Conservation (phyloP, 2,797 vertebrate genomes). For the Otus scops region DNA sequence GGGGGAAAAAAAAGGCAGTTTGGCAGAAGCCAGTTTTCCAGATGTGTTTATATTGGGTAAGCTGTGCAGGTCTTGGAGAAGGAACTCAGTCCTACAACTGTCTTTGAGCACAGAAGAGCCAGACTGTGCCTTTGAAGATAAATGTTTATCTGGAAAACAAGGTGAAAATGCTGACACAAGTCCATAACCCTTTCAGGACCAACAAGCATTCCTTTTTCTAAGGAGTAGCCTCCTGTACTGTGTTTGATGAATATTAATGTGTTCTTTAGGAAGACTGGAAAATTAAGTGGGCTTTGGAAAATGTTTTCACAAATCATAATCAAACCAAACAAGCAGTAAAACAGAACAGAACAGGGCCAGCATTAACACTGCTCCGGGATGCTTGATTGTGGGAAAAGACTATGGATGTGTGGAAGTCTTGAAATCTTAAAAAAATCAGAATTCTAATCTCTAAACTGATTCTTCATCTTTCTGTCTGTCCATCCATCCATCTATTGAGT, state of each 20-base stretch:
- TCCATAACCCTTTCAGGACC: not conserved
- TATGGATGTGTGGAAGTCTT: not conserved
- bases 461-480: not conserved
- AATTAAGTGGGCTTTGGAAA: not conserved
- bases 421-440: not conserved
- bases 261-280: not conserved
- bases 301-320: not conserved
- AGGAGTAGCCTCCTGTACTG: not conserved
- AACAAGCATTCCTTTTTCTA: not conserved
- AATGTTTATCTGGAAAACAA: not conserved
- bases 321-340: not conserved
- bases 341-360: not conserved
- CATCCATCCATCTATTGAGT: not conserved
- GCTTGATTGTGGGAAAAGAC: not conserved
- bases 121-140: not conserved
- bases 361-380: not conserved
- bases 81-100: not conserved
- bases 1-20: rapidly evolving
- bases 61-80: not conserved
- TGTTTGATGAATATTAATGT: not conserved
- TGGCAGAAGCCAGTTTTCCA: not conserved
- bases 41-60: not conserved
- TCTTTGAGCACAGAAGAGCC: not conserved
- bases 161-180: not conserved
- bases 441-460: not conserved